Percentiles rank a stretch among this genome's conserved stretches.
Conservation (phyloP, 2,113 vertebrate species). For the Anser cygnoides region DNA sequence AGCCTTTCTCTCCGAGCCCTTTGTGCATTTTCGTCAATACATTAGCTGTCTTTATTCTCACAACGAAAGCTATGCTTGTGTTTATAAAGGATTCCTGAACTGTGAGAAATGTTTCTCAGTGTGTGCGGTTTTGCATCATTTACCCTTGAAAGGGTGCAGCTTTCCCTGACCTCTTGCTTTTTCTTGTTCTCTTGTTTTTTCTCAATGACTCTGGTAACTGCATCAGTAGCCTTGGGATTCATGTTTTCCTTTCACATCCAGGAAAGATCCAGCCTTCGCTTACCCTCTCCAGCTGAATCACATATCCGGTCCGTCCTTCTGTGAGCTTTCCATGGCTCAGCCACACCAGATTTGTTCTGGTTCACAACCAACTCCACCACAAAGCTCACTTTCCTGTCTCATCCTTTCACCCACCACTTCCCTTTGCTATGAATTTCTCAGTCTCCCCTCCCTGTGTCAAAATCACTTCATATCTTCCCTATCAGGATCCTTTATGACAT, state of each 20-base stretch:
- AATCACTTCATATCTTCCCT: not conserved
- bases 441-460: not conserved
- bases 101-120: conserved; percentile 42
- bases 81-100: conserved; percentile 31
- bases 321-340: not conserved
- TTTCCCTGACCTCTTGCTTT: conserved; percentile 31
- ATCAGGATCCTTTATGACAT: not conserved
- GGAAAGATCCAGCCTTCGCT: conserved; percentile 29
- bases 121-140: not conserved
- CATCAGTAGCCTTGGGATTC: conserved; percentile 26
- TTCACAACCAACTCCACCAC: not conserved
- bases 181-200: not conserved
- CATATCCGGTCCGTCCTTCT: not conserved
- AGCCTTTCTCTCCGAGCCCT: not conserved
- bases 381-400: not conserved
- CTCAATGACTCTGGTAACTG: not conserved
- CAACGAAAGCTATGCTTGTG: not conserved
- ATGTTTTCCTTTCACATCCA: conserved; percentile 31
- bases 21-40: not conserved
- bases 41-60: not conserved
- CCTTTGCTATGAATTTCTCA: not conserved
- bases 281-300: conserved; percentile 1
- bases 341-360: not conserved
- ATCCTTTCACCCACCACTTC: not conserved
- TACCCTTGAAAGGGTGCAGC: conserved; percentile 42